phyloP scores from a whole-genome alignment of 1,140 invertebrate species.

The Drosophila suzukii region DNA sequence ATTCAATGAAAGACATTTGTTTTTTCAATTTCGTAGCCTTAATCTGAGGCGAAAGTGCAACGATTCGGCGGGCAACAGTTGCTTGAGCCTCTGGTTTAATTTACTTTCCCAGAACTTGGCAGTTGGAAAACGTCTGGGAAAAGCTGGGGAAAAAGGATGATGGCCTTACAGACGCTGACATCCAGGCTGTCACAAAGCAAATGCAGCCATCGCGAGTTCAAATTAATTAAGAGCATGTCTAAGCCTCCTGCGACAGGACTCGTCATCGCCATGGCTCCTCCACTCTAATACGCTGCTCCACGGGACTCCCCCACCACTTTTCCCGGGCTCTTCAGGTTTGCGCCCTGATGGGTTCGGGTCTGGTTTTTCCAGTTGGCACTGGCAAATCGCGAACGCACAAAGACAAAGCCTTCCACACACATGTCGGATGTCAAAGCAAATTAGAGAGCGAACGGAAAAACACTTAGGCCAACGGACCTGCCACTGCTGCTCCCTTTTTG shows the following conservation, averaged over 20 bases:
- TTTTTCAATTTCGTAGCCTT: not conserved
- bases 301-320: not conserved
- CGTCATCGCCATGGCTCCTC: conserved; percentile 31
- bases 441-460: conserved; percentile 44
- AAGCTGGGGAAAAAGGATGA: not conserved
- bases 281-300: not conserved
- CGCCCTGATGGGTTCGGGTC: conserved; percentile 55
- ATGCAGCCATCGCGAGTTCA: conserved; percentile 56
- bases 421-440: conserved; percentile 74
- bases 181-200: conserved; percentile 46
- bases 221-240: conserved; percentile 75
- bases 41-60: conserved; percentile 4
- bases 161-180: conserved; percentile 6
- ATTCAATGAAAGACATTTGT: not conserved
- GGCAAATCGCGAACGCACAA: conserved; percentile 63
- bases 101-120: conserved; percentile 14
- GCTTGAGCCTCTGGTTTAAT: conserved; percentile 39
- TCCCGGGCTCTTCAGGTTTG: conserved; percentile 40
- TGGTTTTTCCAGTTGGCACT: conserved; percentile 54
- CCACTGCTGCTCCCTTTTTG: not conserved
- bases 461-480: conserved; percentile 39
- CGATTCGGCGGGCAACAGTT: conserved; percentile 36
- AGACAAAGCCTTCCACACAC: conserved; percentile 72
- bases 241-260: conserved; percentile 37
- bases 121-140: conserved; percentile 12